Evolutionary conservation across 2,888 invertebrate species (phyloP).

Genomic region (Encarsia formosa): DNA sequence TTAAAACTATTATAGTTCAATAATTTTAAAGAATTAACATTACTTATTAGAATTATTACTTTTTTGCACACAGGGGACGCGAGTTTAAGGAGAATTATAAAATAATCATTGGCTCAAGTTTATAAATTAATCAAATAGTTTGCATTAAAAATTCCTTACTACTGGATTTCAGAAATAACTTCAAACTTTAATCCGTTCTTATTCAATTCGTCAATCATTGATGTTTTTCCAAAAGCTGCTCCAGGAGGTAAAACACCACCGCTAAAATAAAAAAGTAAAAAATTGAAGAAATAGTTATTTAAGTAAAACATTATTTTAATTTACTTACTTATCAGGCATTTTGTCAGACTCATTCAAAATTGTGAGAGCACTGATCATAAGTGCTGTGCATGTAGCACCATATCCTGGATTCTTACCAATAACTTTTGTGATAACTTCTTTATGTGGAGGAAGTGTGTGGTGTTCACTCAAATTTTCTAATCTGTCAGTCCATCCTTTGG

Average conservation of each 20-base stretch:
- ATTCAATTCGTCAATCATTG: slow-evolving; percentile 68
- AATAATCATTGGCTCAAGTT: no score
- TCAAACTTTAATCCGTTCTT: slow-evolving; percentile 72
- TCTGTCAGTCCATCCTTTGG: slow-evolving; percentile 73
- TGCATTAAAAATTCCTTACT: slow-evolving; percentile 17
- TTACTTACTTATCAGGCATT: slow-evolving; percentile 69
- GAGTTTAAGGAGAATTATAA: no score
- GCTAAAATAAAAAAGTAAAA: slow-evolving; percentile 51
- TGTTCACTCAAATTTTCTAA: slow-evolving; percentile 57
- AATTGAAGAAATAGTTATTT: no score
- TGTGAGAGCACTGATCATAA: slow-evolving; percentile 70
- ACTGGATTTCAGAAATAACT: slow-evolving; percentile 49
- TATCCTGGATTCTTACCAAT: slow-evolving; percentile 73
- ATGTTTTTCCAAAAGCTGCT: slow-evolving; percentile 78
- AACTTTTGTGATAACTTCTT: slow-evolving; percentile 64
- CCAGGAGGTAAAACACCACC: slow-evolving; percentile 87
- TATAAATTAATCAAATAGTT: no score
- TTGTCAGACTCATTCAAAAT: slow-evolving; percentile 71
- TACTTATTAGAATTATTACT: no score
- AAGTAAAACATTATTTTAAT: no score
- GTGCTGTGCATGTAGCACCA: slow-evolving; percentile 70
- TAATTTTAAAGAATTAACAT: no score
- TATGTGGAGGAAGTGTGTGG: slow-evolving; percentile 60
- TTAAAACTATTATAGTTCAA: no score
- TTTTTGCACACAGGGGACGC: no score